These are phyloP conservation scores for Lasius fuliginosus DNA, from an alignment of 2,888 invertebrate genomes.

Conservation along the genomic window DNA sequence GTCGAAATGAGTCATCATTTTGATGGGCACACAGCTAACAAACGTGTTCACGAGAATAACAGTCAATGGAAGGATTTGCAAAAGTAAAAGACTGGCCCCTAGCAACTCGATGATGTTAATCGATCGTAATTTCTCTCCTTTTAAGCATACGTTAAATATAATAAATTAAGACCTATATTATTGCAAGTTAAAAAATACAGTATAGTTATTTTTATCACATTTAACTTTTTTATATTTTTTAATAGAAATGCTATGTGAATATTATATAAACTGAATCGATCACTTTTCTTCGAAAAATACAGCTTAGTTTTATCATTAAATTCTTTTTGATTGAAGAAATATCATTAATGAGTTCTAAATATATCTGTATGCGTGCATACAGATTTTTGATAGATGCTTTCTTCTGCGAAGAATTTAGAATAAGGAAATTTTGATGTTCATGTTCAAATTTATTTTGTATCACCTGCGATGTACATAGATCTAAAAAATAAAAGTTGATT, in stretches of 20 bases:
- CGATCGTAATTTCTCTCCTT: not conserved
- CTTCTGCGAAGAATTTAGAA: constrained; percentile 44
- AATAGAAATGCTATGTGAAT: not conserved
- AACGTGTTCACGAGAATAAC: constrained; percentile 36
- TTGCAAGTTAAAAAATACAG: not conserved
- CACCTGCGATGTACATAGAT: not conserved
- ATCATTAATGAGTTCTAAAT: constrained; percentile 12
- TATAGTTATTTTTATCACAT: not conserved
- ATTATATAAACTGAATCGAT: not conserved
- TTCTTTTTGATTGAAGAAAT: not conserved
- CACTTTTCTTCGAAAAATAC: not conserved
- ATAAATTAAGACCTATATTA: not conserved
- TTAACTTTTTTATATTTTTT: not conserved
- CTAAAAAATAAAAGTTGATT: constrained; percentile 43
- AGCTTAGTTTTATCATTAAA: not conserved
- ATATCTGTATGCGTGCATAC: constrained; percentile 49
- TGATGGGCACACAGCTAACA: constrained; percentile 55
- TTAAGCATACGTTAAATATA: not conserved
- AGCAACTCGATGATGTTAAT: constrained; percentile 8
- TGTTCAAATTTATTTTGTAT: constrained; percentile 64
- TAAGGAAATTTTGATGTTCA: constrained; percentile 45
- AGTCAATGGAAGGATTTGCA: constrained; percentile 28
- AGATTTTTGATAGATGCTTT: constrained; percentile 40
- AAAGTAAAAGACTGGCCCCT: not conserved
- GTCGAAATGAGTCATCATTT: constrained; percentile 71